Percentiles rank a stretch among this genome's conserved stretches.
Conservation (phyloP, 2,797 vertebrate genomes). For the Alauda arvensis region DNA sequence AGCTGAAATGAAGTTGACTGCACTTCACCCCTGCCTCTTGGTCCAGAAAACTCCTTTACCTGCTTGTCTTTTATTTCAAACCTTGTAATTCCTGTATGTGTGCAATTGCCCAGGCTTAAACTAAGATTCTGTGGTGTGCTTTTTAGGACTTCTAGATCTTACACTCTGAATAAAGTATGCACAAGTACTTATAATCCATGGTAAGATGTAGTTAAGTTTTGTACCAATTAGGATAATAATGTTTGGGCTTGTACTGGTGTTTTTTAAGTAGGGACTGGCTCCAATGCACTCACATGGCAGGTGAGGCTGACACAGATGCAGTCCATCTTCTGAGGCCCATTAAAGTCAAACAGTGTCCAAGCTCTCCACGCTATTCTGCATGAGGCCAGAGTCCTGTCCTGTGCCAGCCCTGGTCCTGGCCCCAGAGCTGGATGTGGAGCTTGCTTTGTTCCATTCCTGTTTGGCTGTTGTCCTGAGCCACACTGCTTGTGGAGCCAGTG, state of each 20-base stretch:
- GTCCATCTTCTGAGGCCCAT: neutral
- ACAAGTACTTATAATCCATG: conserved; percentile 52
- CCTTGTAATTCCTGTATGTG: conserved; percentile 59
- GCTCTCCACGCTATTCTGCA: neutral
- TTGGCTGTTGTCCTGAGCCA: neutral
- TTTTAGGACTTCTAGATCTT: conserved; percentile 64
- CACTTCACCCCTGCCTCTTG: conserved; percentile 43
- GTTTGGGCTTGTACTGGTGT: conserved; percentile 45
- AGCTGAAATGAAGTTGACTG: conserved; percentile 49
- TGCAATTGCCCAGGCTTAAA: conserved; percentile 56
- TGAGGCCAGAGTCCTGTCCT: neutral
- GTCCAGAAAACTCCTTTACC: conserved; percentile 4
- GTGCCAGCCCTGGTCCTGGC: neutral
- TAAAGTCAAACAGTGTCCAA: fast-evolving
- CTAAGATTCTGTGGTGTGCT: conserved; percentile 40
- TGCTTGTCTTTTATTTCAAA: conserved; percentile 54
- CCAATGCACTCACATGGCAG: neutral
- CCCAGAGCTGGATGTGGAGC: neutral
- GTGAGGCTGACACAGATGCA: neutral
- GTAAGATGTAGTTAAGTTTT: conserved; percentile 61
- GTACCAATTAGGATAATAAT: conserved; percentile 48
- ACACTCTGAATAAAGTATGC: conserved; percentile 56
- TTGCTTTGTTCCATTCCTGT: neutral
- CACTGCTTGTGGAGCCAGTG: neutral
- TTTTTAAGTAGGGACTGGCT: conserved; percentile 21